Conservation (phyloP, 2,888 invertebrate genomes). For the Carcina quercana region DNA sequence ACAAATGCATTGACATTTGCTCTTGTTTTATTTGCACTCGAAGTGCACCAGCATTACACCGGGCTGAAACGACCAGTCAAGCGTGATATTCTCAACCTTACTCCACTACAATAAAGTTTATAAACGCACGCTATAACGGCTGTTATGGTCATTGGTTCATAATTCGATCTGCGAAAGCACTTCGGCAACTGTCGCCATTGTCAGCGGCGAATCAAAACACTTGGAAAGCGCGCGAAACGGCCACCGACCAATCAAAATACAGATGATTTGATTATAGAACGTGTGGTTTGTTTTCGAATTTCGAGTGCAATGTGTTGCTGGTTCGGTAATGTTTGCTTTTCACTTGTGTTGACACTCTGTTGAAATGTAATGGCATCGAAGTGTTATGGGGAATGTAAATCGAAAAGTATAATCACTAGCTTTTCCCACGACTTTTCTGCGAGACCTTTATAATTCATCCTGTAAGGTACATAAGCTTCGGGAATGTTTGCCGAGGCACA, state of each 20-base stretch:
- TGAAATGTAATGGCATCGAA: no score
- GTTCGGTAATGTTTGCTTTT: no score
- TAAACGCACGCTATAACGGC: background rate
- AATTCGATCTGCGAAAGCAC: constrained; percentile 53
- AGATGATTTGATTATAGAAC: constrained; percentile 53
- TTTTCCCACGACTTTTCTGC: no score
- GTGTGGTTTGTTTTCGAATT: constrained; percentile 31
- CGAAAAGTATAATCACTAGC: no score
- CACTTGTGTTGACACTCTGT: no score
- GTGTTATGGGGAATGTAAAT: no score
- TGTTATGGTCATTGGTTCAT: constrained; percentile 20
- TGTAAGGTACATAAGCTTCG: no score
- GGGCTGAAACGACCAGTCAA: constrained; percentile 20
- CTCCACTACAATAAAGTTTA: background rate
- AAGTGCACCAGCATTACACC: constrained; percentile 50
- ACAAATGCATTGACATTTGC: constrained; percentile 57
- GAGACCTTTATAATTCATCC: no score
- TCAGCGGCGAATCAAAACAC: constrained; percentile 61
- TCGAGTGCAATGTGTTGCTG: background rate
- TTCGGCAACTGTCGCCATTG: constrained; percentile 58
- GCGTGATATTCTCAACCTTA: constrained; percentile 22
- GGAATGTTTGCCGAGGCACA: no score
- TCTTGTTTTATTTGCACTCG: constrained; percentile 54
- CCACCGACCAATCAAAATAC: constrained; percentile 63
- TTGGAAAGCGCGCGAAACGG: constrained; percentile 41